Evolutionary conservation across 1,140 invertebrate genomes (phyloP).

Genomic region (Gonioctena quinquepunctata): DNA sequence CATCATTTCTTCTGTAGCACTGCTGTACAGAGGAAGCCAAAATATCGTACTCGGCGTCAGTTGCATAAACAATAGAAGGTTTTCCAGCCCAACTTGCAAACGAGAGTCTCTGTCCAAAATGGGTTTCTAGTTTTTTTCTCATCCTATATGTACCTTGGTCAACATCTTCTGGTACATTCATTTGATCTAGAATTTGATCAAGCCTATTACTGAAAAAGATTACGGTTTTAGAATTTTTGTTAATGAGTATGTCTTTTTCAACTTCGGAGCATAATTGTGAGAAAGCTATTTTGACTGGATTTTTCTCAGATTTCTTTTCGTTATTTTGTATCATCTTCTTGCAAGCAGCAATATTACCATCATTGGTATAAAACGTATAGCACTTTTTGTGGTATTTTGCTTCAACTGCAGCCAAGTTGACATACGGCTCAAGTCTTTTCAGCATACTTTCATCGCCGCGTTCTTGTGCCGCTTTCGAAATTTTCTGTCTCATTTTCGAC

Average conservation of each 20-base stretch:
- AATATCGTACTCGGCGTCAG: neutral
- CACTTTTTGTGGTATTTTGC: neutral
- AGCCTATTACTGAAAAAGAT: neutral
- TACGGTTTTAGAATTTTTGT: neutral
- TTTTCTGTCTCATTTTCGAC: neutral
- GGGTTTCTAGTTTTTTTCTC: neutral
- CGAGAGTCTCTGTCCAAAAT: neutral
- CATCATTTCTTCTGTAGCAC: neutral
- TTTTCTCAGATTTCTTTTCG: neutral
- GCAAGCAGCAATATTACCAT: neutral
- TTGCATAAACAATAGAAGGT: neutral
- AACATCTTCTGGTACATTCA: neutral
- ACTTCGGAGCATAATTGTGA: neutral
- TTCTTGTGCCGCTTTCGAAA: neutral
- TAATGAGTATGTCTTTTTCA: neutral
- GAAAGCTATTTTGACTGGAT: neutral
- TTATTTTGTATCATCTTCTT: neutral
- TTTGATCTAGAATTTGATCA: neutral
- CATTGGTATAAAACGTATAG: neutral
- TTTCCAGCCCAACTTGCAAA: neutral
- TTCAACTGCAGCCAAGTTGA: neutral
- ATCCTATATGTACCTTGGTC: neutral
- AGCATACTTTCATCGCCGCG: neutral
- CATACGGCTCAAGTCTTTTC: neutral
- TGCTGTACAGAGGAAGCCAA: neutral